Evolutionary conservation across 2,888 invertebrate genomes (phyloP).

Genomic region (Agonopterix arenella): DNA sequence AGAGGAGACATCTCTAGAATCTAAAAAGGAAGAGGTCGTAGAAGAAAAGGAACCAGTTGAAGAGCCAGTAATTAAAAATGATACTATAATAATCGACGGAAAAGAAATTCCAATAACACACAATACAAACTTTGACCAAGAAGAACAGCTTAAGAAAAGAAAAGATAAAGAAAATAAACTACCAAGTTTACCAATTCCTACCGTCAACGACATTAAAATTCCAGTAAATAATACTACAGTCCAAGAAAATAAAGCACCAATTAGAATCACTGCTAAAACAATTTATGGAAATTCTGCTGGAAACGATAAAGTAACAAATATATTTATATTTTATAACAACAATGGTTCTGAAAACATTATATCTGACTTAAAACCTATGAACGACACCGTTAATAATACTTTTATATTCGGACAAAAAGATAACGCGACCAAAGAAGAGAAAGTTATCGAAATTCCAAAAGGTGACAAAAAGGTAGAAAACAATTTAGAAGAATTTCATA

Average conservation of each 20-base stretch:
- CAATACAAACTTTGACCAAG: constrained; percentile 7
- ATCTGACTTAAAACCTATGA: constrained; percentile 17
- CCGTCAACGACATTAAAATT: too few species aligned
- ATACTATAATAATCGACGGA: constrained; percentile 11
- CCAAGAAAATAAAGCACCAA: constrained; percentile 8
- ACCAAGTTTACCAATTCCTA: not conserved
- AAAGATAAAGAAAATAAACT: constrained; percentile 4
- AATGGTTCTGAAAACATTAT: constrained; percentile 14
- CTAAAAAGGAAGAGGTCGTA: not conserved
- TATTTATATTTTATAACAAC: constrained; percentile 41
- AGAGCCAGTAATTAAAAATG: constrained; percentile 6
- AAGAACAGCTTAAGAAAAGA: constrained; percentile 4
- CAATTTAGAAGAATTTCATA: too few species aligned
- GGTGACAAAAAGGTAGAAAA: too few species aligned
- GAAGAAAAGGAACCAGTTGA: not conserved
- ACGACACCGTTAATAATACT: constrained; percentile 1
- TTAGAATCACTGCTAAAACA: constrained; percentile 24
- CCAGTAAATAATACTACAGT: constrained; percentile 10
- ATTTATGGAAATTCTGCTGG: constrained; percentile 38
- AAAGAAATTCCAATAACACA: constrained; percentile 12
- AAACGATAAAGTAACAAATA: constrained; percentile 44
- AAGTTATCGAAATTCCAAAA: too few species aligned
- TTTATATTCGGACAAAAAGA: too few species aligned
- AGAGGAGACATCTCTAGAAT: not conserved
- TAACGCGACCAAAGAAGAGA: too few species aligned